phyloP scores from a whole-genome alignment of 2,113 vertebrate genomes.

The Lepisosteus osseus region DNA sequence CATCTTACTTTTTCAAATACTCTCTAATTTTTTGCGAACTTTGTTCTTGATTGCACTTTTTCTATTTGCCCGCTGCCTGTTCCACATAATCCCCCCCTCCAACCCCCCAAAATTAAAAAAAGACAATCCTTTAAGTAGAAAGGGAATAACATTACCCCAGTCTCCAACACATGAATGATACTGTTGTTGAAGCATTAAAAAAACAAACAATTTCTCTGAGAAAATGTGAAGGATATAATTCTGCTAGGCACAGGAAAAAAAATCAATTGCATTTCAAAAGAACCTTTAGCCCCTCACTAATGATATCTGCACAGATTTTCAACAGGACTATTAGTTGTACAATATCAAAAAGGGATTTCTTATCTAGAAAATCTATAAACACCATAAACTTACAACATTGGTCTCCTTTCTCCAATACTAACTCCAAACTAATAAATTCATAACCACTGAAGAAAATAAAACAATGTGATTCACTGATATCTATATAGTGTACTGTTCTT shows the following conservation, averaged over 20 bases:
- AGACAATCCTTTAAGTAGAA: constrained; percentile 8
- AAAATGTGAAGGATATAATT: not conserved
- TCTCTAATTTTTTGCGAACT: no score
- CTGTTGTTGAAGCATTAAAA: no score
- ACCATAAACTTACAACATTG: not conserved
- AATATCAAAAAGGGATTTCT: constrained; percentile 14
- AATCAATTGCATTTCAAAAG: not conserved
- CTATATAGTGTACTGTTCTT: not conserved
- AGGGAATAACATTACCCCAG: no score
- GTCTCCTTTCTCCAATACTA: not conserved
- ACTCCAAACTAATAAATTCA: not conserved
- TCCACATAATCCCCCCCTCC: no score
- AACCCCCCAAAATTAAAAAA: not conserved
- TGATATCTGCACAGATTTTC: constrained; percentile 2
- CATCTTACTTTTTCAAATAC: no score
- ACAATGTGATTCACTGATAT: not conserved
- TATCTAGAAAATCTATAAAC: constrained; percentile 2
- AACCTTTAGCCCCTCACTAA: not conserved
- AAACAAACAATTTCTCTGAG: not conserved
- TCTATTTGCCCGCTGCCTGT: no score
- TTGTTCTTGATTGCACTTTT: no score
- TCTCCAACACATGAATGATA: no score
- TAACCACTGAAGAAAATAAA: no score
- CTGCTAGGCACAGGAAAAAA: not conserved
- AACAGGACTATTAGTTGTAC: not conserved